A percentile compares a stretch with the other conserved stretches of the same genome.
These are phyloP conservation scores for Coelopa pilipes DNA, from an alignment of 2,888 invertebrate species.

Conservation along the genomic window DNA sequence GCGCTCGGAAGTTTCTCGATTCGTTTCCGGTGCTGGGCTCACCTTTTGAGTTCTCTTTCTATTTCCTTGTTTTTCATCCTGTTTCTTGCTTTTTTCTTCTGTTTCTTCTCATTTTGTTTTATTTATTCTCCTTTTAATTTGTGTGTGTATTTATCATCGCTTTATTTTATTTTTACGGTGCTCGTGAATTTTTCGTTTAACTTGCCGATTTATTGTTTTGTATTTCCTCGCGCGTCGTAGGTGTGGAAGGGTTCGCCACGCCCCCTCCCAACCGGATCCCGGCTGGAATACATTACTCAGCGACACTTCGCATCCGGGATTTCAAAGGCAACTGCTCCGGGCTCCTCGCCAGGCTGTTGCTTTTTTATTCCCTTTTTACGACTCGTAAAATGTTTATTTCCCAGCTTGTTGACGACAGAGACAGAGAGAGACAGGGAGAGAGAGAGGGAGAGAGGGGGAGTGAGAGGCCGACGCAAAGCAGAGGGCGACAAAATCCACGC, in stretches of 20 bases:
- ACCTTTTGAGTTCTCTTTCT: neutral
- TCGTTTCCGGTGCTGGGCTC: neutral
- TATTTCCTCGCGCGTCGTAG: constrained; percentile 2
- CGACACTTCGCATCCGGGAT: too few relatives aligned
- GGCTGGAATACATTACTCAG: too few relatives aligned
- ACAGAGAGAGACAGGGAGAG: too few relatives aligned
- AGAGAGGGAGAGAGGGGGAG: neutral
- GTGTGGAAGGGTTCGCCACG: constrained; percentile 16
- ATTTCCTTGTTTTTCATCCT: neutral
- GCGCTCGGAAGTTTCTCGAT: too few relatives aligned
- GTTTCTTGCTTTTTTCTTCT: neutral
- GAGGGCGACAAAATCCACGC: neutral
- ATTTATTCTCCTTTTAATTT: neutral
- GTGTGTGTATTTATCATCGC: constrained; percentile 23
- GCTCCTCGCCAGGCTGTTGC: neutral
- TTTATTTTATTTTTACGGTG: constrained; percentile 30
- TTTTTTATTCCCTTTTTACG: neutral
- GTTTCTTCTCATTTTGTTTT: constrained; percentile 12
- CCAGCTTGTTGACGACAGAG: neutral
- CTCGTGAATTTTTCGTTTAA: constrained; percentile 26
- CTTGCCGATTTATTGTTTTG: constrained; percentile 24
- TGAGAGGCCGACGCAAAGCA: neutral
- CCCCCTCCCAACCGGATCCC: too few relatives aligned
- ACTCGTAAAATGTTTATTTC: constrained; percentile 27
- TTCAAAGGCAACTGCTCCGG: too few relatives aligned